phyloP scores from a whole-genome alignment of 2,888 invertebrate genomes.

The Euplexia lucipara region DNA sequence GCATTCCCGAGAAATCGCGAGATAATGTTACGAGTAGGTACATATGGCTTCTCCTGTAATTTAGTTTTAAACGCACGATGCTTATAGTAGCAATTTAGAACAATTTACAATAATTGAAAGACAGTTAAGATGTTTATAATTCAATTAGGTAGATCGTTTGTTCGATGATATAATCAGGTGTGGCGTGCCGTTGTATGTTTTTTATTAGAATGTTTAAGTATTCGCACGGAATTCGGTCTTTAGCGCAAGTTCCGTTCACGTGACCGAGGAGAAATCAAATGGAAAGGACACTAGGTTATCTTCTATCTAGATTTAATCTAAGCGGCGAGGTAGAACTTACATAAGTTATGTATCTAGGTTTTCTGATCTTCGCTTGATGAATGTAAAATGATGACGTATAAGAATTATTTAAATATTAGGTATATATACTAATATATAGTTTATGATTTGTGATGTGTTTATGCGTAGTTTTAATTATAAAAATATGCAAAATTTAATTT shows the following conservation, averaged over 20 bases:
- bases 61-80: conserved; percentile 54
- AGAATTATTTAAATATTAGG: not conserved
- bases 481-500: not conserved
- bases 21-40: conserved; percentile 51
- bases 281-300: conserved; percentile 37
- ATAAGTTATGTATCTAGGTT: conserved; percentile 11
- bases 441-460: not conserved
- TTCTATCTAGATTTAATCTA: conserved; percentile 3
- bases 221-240: conserved; percentile 38
- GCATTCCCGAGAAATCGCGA: conserved; percentile 45
- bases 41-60: conserved; percentile 51
- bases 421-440: not conserved
- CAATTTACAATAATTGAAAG: conserved; percentile 41
- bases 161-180: conserved; percentile 32
- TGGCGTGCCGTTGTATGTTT: conserved; percentile 22
- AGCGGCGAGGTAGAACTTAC: conserved; percentile 18
- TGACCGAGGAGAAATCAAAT: conserved; percentile 46
- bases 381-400: conserved; percentile 11
- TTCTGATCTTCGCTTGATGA: conserved; percentile 8
- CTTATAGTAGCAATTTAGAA: conserved; percentile 35
- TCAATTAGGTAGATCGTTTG: conserved; percentile 56
- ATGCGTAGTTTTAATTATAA: not conserved
- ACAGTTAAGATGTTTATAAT: conserved; percentile 60
- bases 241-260: conserved; percentile 28
- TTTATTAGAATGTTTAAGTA: conserved; percentile 23